These are phyloP conservation scores for Stegodyphus mimosarum DNA, from an alignment of 1,140 invertebrate species.

Conservation along the genomic window DNA sequence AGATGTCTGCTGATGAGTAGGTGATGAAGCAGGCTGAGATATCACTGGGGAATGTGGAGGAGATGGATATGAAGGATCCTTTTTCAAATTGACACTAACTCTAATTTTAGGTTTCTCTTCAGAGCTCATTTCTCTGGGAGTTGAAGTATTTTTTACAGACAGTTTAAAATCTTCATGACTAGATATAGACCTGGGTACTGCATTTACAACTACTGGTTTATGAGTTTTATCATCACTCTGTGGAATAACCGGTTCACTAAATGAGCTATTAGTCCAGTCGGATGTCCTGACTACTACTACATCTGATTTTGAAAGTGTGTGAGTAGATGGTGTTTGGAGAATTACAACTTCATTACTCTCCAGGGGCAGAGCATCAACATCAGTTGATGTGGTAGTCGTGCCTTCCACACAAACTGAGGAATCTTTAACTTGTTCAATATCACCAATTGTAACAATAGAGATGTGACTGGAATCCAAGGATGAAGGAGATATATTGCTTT, in stretches of 20 bases:
- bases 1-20: conserved; percentile 1
- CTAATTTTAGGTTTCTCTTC: conserved; percentile 61
- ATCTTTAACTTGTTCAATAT: conserved; percentile 70
- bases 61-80: conserved; percentile 46
- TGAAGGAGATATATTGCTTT: conserved; percentile 42
- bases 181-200: conserved; percentile 28
- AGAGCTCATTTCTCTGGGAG: neutral
- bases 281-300: conserved; percentile 50
- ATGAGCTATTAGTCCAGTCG: conserved; percentile 38
- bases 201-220: conserved; percentile 5
- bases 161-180: conserved; percentile 30
- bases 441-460: conserved; percentile 88
- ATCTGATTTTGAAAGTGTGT: conserved; percentile 40
- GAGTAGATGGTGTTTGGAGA: conserved; percentile 20
- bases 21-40: conserved; percentile 33
- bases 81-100: conserved; percentile 63
- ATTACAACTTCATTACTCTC: conserved; percentile 46
- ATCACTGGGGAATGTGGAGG: conserved; percentile 48
- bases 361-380: conserved; percentile 51
- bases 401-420: conserved; percentile 61
- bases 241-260: conserved; percentile 12
- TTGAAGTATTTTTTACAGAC: neutral
- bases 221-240: conserved; percentile 22
- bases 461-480: conserved; percentile 76
- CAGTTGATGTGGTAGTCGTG: conserved; percentile 58